phyloP scores from a whole-genome alignment of 2,888 invertebrate genomes.

The Agrochola lota region DNA sequence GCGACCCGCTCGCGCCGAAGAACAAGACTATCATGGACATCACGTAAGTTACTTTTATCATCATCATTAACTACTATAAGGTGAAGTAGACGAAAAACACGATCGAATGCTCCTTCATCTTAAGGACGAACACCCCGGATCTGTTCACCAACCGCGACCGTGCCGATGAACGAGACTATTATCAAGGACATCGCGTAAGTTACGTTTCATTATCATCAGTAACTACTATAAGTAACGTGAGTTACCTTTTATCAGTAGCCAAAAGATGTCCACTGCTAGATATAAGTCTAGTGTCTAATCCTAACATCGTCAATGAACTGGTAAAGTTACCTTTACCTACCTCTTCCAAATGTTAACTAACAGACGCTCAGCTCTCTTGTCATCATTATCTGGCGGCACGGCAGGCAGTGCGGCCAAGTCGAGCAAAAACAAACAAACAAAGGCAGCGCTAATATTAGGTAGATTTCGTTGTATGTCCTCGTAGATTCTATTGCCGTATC shows the following conservation, averaged over 20 bases:
- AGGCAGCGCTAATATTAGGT: too few species aligned
- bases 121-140: conserved; percentile 90
- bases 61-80: conserved; percentile 81
- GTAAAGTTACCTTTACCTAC: neutral
- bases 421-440: too few species aligned
- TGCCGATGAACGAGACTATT: conserved; percentile 86
- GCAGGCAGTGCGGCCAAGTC: too few species aligned
- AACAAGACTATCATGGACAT: conserved; percentile 90
- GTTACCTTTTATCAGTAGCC: too few species aligned
- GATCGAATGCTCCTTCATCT: conserved; percentile 87
- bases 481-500: too few species aligned
- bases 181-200: conserved; percentile 91
- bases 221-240: too few species aligned
- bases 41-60: conserved; percentile 87
- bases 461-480: too few species aligned
- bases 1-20: conserved; percentile 88
- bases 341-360: neutral
- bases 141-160: conserved; percentile 91
- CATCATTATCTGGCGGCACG: too few species aligned
- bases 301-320: neutral
- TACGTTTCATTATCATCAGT: neutral
- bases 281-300: too few species aligned
- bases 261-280: neutral
- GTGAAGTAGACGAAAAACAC: conserved; percentile 86
- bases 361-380: neutral